Percentiles rank a stretch among this genome's conserved stretches.
phyloP scores from a whole-genome alignment of 2,888 invertebrate genomes.

The Schrankia costaestrigalis region DNA sequence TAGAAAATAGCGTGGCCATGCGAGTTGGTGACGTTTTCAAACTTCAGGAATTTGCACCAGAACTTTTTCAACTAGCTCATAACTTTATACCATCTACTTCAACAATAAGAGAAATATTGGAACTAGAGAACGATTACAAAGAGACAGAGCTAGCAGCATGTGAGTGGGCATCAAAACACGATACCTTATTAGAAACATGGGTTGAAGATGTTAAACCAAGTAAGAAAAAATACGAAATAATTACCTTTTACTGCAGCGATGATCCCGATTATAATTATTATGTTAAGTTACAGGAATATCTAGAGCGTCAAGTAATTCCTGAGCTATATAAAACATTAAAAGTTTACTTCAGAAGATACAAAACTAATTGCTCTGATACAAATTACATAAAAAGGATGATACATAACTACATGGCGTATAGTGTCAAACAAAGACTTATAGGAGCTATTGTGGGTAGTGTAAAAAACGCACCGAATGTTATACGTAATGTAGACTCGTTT shows the following conservation, averaged over 20 bases:
- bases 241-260: background rate
- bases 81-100: background rate
- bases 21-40: slow-evolving; percentile 13
- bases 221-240: background rate
- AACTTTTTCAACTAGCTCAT: slow-evolving; percentile 1
- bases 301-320: background rate
- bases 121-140: background rate
- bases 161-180: slow-evolving; percentile 1
- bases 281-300: background rate
- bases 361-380: background rate
- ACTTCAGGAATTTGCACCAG: background rate
- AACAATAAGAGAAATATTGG: slow-evolving; percentile 4
- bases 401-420: background rate
- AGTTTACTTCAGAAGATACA: background rate
- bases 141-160: slow-evolving; percentile 4
- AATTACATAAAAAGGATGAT: background rate
- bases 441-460: slow-evolving; percentile 7
- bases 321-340: background rate
- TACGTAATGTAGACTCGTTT: background rate
- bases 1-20: slow-evolving; percentile 15
- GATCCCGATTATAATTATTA: background rate
- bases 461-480: background rate
- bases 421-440: slow-evolving; percentile 2
- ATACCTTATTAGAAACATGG: background rate
- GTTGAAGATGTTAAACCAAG: background rate